phyloP scores from a whole-genome alignment of 1,140 invertebrate genomes.

The Heterodera carotae region DNA sequence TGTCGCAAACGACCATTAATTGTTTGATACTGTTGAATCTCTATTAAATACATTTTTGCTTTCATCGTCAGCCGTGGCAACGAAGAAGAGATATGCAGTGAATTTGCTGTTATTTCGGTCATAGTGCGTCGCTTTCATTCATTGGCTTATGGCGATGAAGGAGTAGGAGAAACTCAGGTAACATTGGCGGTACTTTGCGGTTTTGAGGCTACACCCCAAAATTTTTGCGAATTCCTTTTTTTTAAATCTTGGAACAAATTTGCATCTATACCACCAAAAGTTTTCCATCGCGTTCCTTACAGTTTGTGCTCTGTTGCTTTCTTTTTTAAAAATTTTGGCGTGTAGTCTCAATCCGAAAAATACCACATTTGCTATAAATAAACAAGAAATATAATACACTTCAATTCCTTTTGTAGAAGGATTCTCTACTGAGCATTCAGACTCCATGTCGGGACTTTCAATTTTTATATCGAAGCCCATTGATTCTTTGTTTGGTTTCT shows the following conservation, averaged over 20 bases:
- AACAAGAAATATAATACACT: neutral
- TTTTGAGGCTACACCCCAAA: no score
- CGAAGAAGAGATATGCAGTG: constrained; percentile 41
- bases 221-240: no score
- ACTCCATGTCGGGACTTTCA: constrained; percentile 38
- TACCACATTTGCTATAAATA: neutral
- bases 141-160: neutral
- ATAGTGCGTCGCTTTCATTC: constrained; percentile 42
- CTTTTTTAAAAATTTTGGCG: no score
- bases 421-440: constrained; percentile 44
- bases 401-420: no score
- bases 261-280: no score
- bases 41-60: constrained; percentile 22
- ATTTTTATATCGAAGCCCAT: constrained; percentile 47
- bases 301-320: no score
- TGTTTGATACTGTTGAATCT: no score
- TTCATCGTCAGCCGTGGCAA: constrained; percentile 41
- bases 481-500: constrained; percentile 51
- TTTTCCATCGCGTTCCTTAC: no score
- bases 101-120: constrained; percentile 44
- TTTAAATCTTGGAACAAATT: no score
- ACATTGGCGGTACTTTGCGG: no score
- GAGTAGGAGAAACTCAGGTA: neutral
- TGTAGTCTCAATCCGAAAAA: no score
- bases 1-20: no score